These are phyloP conservation scores for Drosophila punjabiensis DNA, from an alignment of 1,140 invertebrate species.

Conservation along the genomic window DNA sequence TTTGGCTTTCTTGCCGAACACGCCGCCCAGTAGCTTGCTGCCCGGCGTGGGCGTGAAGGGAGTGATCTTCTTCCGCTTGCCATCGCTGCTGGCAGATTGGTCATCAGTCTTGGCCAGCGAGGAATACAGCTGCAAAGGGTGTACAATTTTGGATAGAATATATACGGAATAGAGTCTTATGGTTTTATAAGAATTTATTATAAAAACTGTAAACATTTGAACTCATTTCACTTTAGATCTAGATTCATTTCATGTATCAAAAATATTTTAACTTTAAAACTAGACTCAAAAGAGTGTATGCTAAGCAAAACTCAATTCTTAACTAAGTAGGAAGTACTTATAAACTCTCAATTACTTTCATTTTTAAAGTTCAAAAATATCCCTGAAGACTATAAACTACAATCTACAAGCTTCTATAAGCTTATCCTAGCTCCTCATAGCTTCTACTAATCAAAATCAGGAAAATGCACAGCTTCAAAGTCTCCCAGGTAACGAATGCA, in stretches of 20 bases:
- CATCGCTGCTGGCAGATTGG: conserved; percentile 32
- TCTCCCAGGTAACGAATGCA: conserved; percentile 66
- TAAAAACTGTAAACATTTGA: background rate
- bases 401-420: conserved; percentile 21
- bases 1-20: conserved; percentile 80
- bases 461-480: conserved; percentile 37
- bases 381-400: conserved; percentile 2
- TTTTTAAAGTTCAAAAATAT: background rate
- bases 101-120: conserved; percentile 51
- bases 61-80: conserved; percentile 69
- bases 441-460: background rate
- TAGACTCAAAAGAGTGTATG: background rate
- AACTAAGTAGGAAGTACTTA: background rate
- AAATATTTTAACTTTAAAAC: background rate
- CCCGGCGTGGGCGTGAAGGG: conserved; percentile 80
- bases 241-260: background rate
- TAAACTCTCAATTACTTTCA: background rate
- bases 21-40: conserved; percentile 74
- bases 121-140: conserved; percentile 60
- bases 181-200: conserved; percentile 10
- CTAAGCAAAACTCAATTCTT: background rate
- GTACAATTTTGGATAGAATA: background rate
- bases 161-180: background rate
- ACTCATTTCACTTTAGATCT: background rate
- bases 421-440: background rate